Conservation (phyloP, 2,113 vertebrate species). For the Halichoerus grypus region DNA sequence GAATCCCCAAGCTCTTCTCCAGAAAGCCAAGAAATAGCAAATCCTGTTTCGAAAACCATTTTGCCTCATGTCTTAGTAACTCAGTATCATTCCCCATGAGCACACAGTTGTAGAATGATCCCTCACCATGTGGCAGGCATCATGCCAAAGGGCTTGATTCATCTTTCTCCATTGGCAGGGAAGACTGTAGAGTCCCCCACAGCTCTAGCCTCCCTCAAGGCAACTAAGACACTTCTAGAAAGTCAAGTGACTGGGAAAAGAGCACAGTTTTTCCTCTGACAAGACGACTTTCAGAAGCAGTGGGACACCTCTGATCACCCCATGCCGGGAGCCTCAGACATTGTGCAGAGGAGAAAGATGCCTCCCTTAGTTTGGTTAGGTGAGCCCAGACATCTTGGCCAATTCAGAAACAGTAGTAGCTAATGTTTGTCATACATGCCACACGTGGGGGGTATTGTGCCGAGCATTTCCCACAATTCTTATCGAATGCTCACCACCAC, state of each 20-base stretch:
- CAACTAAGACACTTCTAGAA: neutral
- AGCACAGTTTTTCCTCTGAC: neutral
- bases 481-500: neutral
- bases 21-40: neutral
- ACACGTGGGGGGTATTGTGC: fast-evolving
- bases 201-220: neutral
- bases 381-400: neutral
- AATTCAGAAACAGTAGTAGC: neutral
- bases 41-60: neutral
- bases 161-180: neutral
- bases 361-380: neutral
- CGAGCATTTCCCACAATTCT: neutral
- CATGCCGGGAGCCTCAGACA: neutral
- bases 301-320: neutral
- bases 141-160: neutral
- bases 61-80: neutral
- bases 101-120: fast-evolving
- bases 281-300: neutral
- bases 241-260: neutral
- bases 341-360: neutral
- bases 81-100: too few species aligned
- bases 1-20: neutral
- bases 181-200: neutral
- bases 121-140: neutral
- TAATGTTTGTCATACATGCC: neutral